Conservation (phyloP, 2,888 invertebrate genomes). For the Pecten maximus region DNA sequence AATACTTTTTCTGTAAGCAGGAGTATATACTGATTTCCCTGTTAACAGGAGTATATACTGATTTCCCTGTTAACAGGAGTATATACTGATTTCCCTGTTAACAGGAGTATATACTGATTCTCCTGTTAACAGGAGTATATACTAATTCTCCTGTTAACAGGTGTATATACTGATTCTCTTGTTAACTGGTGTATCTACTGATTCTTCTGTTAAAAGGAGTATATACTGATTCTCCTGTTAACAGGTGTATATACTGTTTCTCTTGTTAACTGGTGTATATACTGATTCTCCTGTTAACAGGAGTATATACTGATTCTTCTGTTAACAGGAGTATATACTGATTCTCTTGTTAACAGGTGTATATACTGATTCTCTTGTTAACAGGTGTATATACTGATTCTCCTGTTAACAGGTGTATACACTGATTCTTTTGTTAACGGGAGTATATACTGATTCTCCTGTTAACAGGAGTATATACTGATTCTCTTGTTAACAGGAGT, state of each 20-base stretch:
- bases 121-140: background rate
- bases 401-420: background rate
- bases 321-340: background rate
- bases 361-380: background rate
- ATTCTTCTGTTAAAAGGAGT: background rate
- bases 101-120: conserved; percentile 1
- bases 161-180: background rate
- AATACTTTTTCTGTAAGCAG: background rate
- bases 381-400: background rate
- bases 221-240: background rate
- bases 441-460: background rate
- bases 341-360: background rate
- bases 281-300: too few relatives aligned
- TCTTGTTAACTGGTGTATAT: background rate
- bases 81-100: background rate
- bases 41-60: background rate
- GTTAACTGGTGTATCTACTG: background rate
- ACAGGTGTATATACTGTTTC: background rate
- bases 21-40: background rate
- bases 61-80: background rate
- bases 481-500: background rate
- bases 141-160: too few relatives aligned
- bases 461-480: background rate
- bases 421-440: background rate
- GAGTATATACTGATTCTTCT: background rate